phyloP scores from a whole-genome alignment of 2,888 invertebrate genomes.

The Cheiracanthium punctorium region DNA sequence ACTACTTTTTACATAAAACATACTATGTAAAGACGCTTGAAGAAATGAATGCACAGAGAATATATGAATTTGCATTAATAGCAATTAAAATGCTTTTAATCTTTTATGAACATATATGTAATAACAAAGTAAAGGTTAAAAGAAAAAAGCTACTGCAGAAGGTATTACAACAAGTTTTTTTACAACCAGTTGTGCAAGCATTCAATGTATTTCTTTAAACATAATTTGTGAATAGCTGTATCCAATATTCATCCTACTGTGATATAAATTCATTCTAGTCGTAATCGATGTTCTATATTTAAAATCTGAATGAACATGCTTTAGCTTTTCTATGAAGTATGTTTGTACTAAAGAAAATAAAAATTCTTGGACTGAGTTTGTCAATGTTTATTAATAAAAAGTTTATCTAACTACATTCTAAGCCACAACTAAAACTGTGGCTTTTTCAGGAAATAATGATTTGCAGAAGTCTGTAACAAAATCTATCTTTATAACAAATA shows the following conservation, averaged over 20 bases:
- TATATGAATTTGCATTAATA: no score
- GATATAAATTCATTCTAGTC: slow-evolving; percentile 64
- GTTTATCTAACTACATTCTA: not conserved
- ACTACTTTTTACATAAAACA: no score
- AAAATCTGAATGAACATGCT: slow-evolving; percentile 27
- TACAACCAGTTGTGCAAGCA: not conserved
- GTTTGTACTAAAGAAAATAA: slow-evolving; percentile 47
- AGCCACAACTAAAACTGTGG: not conserved
- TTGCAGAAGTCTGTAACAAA: not conserved
- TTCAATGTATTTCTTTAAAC: not conserved
- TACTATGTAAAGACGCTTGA: no score
- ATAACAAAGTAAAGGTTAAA: no score
- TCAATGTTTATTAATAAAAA: slow-evolving; percentile 12
- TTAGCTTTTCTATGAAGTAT: slow-evolving; percentile 44
- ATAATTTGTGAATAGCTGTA: slow-evolving; percentile 10
- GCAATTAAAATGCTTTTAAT: no score
- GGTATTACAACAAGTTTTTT: no score
- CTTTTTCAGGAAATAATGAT: not conserved
- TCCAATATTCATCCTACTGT: slow-evolving; percentile 58
- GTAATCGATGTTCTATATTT: slow-evolving; percentile 50
- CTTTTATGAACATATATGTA: no score
- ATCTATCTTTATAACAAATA: not conserved
- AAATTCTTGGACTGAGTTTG: slow-evolving; percentile 26
- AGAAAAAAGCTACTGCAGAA: no score
- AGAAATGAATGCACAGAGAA: no score